phyloP scores from a whole-genome alignment of 2,113 vertebrate species.

The Mobula hypostoma region DNA sequence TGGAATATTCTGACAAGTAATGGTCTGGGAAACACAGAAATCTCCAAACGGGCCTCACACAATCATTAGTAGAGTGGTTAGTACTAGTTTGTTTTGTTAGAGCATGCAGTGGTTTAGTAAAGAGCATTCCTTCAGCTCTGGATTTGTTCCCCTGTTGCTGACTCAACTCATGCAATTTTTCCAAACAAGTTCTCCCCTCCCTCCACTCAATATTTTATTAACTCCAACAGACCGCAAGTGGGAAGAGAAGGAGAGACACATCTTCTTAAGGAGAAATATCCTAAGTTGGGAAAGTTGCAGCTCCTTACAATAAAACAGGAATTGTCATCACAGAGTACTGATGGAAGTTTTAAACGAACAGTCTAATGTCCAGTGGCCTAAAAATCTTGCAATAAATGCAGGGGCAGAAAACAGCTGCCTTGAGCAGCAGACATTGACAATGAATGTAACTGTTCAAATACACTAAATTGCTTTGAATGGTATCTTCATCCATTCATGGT shows the following conservation, averaged over 20 bases:
- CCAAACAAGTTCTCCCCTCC: background rate
- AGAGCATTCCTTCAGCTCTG: slow-evolving; percentile 22
- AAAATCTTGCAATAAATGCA: background rate
- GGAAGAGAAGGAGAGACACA: background rate
- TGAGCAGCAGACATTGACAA: background rate
- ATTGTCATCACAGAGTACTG: background rate
- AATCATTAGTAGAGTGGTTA: slow-evolving; percentile 30
- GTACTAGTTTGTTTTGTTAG: slow-evolving; percentile 34
- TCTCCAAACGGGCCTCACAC: background rate
- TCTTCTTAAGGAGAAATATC: background rate
- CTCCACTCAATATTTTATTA: background rate
- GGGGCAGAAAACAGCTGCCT: background rate
- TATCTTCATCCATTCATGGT: background rate
- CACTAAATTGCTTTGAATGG: background rate
- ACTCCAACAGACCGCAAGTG: background rate
- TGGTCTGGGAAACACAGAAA: slow-evolving; percentile 20
- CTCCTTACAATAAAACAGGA: background rate
- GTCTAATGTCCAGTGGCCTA: background rate
- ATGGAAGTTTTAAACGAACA: background rate
- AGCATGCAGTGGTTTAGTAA: slow-evolving; percentile 31
- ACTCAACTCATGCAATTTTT: slow-evolving; percentile 26
- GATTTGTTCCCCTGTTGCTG: background rate
- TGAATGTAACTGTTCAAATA: background rate
- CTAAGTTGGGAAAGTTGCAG: background rate
- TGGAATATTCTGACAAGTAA: background rate